Base-by-base conservation (phyloP, 2,888 invertebrate species). In the Coenonympha arcania region DNA sequence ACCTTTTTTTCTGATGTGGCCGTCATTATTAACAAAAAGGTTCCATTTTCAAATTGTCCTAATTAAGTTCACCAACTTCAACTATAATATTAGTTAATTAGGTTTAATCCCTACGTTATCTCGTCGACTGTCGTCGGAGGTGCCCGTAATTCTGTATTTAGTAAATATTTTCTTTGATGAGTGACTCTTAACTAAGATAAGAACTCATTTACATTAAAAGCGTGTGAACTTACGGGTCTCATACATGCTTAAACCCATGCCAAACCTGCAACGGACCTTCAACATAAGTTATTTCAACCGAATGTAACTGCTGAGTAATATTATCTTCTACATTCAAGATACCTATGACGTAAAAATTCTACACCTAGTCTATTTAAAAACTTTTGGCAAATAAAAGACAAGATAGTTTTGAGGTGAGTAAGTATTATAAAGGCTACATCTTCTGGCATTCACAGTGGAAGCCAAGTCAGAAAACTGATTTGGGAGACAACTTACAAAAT, bases 91-190 rank as follows among this genome's bases (percentile, higher is more conserved):
- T 61, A 61, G 68, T 78, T 82, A 80, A 81, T 83, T 82, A 80
- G 73, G 65, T 62, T 64, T 77, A 79, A 83, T 83, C 84, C 71
- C 50, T 18, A 28, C 48, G 59, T 79, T 79, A 82, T 83, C 83
- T 74, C 58, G 50, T 65, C 61, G 62, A 63, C 68, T 65, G 72
- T 71, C 73, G 71, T 64, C 63, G 57, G 61, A 58, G 59, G 62
- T 64, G 69, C 68, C 58, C 64, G 68, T 78, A 71, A 76, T 69
- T 75, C 69, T 68, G 65, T 79, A 69, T 77, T 78, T 73, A 62
- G 79, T 82, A 80, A 84, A 84, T 83, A 83, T 82, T 82, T 83
- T 71, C 68, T 66, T 66, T 75, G 77, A 78, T 73, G 74, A 71
- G 64, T 67, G 66, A 63, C 62, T 62, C 54, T 59, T 56, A 52